Conservation (phyloP, 2,888 invertebrate species). For the Malthinus flaveolus region DNA sequence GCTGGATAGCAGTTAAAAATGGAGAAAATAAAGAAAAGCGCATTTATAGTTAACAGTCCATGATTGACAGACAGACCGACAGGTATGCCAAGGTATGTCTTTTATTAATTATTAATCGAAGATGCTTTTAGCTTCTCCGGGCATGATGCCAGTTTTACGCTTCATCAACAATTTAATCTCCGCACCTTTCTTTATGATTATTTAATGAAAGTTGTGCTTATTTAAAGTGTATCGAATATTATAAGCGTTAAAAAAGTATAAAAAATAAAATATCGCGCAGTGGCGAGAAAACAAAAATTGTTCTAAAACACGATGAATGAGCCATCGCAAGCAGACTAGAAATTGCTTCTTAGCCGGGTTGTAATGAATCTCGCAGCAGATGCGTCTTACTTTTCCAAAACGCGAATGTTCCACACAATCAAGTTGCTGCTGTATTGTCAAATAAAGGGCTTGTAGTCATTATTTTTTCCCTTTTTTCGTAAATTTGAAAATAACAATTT, state of each 20-base stretch:
- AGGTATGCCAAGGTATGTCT: too few species aligned
- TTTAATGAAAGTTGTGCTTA: too few species aligned
- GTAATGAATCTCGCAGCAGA: constrained; percentile 26
- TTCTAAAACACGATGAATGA: constrained; percentile 24
- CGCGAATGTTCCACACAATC: constrained; percentile 17
- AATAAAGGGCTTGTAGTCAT: constrained; percentile 2
- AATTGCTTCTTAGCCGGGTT: constrained; percentile 25
- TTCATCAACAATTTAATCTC: too few species aligned
- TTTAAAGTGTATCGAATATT: constrained; percentile 18
- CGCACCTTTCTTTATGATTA: too few species aligned
- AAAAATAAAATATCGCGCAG: constrained; percentile 18
- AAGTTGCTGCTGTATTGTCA: constrained; percentile 13
- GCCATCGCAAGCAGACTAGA: constrained; percentile 26
- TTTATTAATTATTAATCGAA: too few species aligned
- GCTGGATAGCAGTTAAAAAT: too few species aligned
- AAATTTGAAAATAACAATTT: too few species aligned
- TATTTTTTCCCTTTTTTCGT: constrained; percentile 3
- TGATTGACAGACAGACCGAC: too few species aligned
- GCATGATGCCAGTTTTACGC: too few species aligned
- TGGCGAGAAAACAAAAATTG: constrained; percentile 22
- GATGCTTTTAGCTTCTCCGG: too few species aligned
- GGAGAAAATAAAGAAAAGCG: too few species aligned
- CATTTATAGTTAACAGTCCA: too few species aligned
- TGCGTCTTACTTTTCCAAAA: constrained; percentile 20
- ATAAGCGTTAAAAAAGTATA: constrained; percentile 10